Conservation (phyloP, 2,797 vertebrate species). For the Kryptolebias ocellatus region DNA sequence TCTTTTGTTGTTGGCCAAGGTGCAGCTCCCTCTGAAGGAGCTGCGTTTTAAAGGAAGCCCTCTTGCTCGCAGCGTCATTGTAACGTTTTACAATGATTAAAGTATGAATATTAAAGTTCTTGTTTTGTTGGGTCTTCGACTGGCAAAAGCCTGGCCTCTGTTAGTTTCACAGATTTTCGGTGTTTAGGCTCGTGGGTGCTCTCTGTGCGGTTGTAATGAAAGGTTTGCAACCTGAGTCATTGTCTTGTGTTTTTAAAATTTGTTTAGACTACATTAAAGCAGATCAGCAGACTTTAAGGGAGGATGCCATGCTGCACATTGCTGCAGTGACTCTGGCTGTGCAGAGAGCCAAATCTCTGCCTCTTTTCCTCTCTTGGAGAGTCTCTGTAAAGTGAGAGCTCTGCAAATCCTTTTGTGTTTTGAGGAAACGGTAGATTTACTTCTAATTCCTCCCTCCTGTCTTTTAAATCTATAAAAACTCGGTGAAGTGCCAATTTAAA, state of each 20-base stretch:
- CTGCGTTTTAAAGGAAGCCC: background rate
- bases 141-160: background rate
- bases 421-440: background rate
- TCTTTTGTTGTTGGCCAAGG: conserved; percentile 7
- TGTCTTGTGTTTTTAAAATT: conserved; percentile 11
- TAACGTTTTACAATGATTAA: background rate
- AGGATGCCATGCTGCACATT: background rate
- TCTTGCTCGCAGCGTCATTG: background rate
- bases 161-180: background rate
- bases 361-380: background rate
- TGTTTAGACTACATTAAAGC: conserved; percentile 21
- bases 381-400: conserved; percentile 1
- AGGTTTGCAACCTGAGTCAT: conserved; percentile 4
- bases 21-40: conserved; percentile 9
- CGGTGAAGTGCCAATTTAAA: too few relatives aligned
- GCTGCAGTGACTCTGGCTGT: conserved; percentile 3
- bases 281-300: conserved; percentile 17
- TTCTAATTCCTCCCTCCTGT: too few relatives aligned
- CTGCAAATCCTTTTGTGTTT: background rate
- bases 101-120: background rate
- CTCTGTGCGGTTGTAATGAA: conserved; percentile 4
- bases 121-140: background rate
- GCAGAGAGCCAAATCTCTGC: conserved; percentile 8
- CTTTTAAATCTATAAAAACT: background rate
- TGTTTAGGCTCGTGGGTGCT: too few relatives aligned